phyloP scores from a whole-genome alignment of 2,113 vertebrate genomes.

The Macrotus californicus region DNA sequence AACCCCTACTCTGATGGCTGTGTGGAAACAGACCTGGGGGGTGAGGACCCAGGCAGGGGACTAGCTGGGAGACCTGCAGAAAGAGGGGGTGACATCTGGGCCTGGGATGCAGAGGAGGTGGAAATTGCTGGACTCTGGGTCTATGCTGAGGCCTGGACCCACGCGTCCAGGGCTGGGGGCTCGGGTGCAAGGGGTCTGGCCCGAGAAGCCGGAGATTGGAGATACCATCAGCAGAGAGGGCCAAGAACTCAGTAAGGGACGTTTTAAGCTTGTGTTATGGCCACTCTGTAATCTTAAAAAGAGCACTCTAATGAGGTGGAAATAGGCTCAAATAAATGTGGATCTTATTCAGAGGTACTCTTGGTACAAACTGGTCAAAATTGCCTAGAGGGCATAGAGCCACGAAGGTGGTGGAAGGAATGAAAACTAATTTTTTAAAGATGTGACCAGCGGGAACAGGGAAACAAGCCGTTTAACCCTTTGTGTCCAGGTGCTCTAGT shows the following conservation, averaged over 20 bases:
- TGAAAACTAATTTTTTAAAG: background rate
- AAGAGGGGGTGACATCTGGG: background rate
- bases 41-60: background rate
- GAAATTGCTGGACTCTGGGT: background rate
- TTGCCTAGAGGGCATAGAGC: background rate
- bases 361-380: background rate
- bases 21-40: background rate
- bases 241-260: background rate
- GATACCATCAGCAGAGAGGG: accelerated
- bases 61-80: too few species aligned
- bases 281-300: background rate
- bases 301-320: background rate
- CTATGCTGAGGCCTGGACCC: background rate
- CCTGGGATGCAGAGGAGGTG: background rate
- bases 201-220: accelerated
- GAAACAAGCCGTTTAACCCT: background rate
- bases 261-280: accelerated
- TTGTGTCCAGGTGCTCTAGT: background rate
- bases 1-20: background rate
- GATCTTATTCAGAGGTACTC: background rate
- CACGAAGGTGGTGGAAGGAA: background rate
- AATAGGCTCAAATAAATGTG: background rate
- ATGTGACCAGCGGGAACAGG: background rate
- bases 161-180: too few species aligned
- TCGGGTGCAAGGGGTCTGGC: background rate